A percentile compares a stretch with the other conserved stretches of the same genome.
Evolutionary conservation across 2,113 vertebrate genomes (phyloP).

Genomic region (Dunckerocampus dactyliophorus): DNA sequence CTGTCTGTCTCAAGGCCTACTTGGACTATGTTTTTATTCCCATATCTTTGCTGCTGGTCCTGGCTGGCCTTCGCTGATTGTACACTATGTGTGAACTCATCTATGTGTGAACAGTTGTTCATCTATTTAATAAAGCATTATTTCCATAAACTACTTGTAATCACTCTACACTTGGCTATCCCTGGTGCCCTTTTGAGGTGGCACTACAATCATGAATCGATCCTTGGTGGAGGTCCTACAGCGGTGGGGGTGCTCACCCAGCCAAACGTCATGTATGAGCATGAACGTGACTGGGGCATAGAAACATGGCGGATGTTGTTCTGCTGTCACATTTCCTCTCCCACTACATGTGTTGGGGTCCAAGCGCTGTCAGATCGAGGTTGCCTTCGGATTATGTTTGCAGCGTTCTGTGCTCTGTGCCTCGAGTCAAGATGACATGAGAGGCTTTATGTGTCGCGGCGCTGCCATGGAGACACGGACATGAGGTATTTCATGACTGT

Average conservation of each 20-base stretch:
- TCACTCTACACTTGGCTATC: no score
- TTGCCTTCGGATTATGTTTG: conserved; percentile 30
- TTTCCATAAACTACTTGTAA: no score
- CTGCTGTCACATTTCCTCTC: conserved; percentile 33
- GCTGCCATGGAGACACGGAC: background rate
- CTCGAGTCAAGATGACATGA: conserved; percentile 34
- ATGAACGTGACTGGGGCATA: conserved; percentile 9
- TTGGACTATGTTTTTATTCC: no score
- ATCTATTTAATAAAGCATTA: no score
- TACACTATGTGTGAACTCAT: no score
- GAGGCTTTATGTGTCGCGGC: conserved; percentile 22
- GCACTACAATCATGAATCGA: no score
- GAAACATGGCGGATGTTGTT: conserved; percentile 23
- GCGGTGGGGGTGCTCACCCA: background rate
- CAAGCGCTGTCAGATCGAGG: conserved; percentile 24
- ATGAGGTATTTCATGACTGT: background rate
- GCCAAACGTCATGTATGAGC: background rate
- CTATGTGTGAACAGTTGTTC: no score
- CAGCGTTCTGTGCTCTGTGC: conserved; percentile 18
- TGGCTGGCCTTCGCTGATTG: no score
- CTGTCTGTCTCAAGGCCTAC: no score
- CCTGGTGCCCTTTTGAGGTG: no score
- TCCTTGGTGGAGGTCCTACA: no score
- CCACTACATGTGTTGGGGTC: conserved; percentile 5
- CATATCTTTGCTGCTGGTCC: no score